Evolutionary conservation across 2,888 invertebrate species (phyloP).

Genomic region (Erannis defoliaria): DNA sequence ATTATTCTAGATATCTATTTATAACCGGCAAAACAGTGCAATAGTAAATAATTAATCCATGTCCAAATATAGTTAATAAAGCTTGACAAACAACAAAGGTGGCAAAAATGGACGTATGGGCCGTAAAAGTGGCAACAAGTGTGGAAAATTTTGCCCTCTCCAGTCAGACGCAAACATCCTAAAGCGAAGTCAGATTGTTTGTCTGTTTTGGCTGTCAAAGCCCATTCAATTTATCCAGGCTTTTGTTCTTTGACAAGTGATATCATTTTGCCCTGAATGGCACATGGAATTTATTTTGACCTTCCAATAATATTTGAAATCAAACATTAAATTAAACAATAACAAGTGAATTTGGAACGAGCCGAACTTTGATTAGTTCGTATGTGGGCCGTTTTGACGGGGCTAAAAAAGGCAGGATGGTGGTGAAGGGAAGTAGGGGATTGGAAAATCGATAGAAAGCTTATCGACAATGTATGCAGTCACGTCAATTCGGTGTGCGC

Average conservation of each 20-base stretch:
- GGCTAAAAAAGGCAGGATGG: slow-evolving; percentile 49
- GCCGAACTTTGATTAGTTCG: slow-evolving; percentile 12
- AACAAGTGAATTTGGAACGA: slow-evolving; percentile 14
- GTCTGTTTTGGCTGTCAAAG: slow-evolving; percentile 12
- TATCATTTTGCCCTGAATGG: slow-evolving; percentile 9
- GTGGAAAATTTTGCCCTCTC: slow-evolving; percentile 4
- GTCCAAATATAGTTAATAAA: slow-evolving; percentile 1
- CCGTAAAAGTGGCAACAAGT: slow-evolving; percentile 15
- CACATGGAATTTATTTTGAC: slow-evolving; percentile 1
- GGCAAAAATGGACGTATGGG: slow-evolving; percentile 3
- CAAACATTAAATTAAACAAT: slow-evolving; percentile 20
- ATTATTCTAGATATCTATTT: too few relatives aligned
- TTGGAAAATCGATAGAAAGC: slow-evolving; percentile 65
- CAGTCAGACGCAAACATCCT: slow-evolving; percentile 7
- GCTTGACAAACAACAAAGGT: slow-evolving; percentile 7
- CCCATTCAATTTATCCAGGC: slow-evolving; percentile 20
- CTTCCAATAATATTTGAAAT: slow-evolving; percentile 10
- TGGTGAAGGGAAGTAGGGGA: slow-evolving; percentile 54
- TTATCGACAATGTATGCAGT: slow-evolving; percentile 65
- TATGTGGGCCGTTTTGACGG: slow-evolving; percentile 21
- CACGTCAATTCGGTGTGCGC: slow-evolving; percentile 59
- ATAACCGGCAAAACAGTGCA: too few relatives aligned
- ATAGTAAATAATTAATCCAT: background rate
- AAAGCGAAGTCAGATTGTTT: slow-evolving; percentile 18
- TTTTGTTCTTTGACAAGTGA: slow-evolving; percentile 19